Conservation (phyloP, 1,140 invertebrate species). For the Temnothorax longispinosus region DNA sequence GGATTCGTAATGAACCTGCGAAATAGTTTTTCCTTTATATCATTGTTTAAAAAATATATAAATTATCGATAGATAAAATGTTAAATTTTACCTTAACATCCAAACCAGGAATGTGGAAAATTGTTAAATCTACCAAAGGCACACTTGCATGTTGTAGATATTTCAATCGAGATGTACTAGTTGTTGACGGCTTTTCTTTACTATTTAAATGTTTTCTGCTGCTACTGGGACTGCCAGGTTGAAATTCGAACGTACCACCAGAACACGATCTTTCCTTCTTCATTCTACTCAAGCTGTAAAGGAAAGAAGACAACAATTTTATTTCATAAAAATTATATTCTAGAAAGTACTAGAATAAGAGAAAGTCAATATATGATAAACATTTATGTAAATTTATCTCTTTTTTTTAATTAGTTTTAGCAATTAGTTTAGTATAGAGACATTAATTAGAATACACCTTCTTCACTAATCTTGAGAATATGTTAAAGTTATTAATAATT, state of each 20-base stretch:
- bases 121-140: slow-evolving; percentile 92
- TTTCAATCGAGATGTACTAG: slow-evolving; percentile 85
- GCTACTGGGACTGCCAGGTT: slow-evolving; percentile 86
- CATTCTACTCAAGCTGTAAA: slow-evolving; percentile 86
- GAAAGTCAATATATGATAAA: neutral
- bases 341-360: slow-evolving; percentile 4
- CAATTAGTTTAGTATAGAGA: neutral
- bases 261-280: slow-evolving; percentile 91
- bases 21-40: slow-evolving; percentile 42
- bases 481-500: slow-evolving; percentile 4
- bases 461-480: neutral
- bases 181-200: slow-evolving; percentile 84
- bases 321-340: neutral
- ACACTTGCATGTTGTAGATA: slow-evolving; percentile 83
- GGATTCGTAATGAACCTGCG: slow-evolving; percentile 94
- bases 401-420: neutral
- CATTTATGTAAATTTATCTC: neutral
- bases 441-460: neutral
- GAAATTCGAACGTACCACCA: slow-evolving; percentile 89
- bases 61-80: neutral
- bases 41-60: neutral
- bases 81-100: slow-evolving; percentile 92
- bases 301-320: neutral
- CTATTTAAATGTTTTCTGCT: slow-evolving; percentile 84
- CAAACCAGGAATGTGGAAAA: slow-evolving; percentile 97